Percentiles rank a stretch among this genome's conserved stretches.
phyloP scores from a whole-genome alignment of 2,888 invertebrate species.

The Apotomis capreana region DNA sequence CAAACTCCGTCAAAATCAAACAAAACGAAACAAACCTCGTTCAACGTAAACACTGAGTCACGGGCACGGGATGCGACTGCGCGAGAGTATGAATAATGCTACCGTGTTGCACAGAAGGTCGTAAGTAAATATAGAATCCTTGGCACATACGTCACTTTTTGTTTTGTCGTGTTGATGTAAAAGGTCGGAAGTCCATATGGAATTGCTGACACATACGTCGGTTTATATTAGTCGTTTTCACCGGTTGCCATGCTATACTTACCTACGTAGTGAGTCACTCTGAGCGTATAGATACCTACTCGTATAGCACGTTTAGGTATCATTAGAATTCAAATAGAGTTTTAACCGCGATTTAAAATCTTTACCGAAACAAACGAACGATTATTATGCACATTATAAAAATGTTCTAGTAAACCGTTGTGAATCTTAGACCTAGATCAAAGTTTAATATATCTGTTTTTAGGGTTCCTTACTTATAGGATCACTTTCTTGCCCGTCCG shows the following conservation, averaged over 20 bases:
- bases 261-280: constrained; percentile 7
- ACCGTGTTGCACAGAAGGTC: background rate
- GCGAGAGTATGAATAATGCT: constrained; percentile 21
- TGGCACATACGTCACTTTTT: background rate
- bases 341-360: too few relatives aligned
- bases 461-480: too few relatives aligned
- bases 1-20: background rate
- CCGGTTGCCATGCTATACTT: constrained; percentile 22
- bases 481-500: too few relatives aligned
- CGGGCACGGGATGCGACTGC: constrained; percentile 25
- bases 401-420: too few relatives aligned
- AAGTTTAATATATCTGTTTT: too few relatives aligned
- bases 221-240: background rate
- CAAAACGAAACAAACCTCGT: background rate
- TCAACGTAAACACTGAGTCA: constrained; percentile 26
- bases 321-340: too few relatives aligned
- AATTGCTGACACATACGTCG: background rate
- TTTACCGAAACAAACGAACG: too few relatives aligned
- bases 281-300: background rate
- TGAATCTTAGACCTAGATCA: too few relatives aligned
- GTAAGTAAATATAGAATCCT: background rate
- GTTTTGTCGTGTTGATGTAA: background rate
- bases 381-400: too few relatives aligned
- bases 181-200: background rate
- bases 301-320: background rate